phyloP scores from a whole-genome alignment of 2,888 invertebrate genomes.

The Rhingia rostrata region DNA sequence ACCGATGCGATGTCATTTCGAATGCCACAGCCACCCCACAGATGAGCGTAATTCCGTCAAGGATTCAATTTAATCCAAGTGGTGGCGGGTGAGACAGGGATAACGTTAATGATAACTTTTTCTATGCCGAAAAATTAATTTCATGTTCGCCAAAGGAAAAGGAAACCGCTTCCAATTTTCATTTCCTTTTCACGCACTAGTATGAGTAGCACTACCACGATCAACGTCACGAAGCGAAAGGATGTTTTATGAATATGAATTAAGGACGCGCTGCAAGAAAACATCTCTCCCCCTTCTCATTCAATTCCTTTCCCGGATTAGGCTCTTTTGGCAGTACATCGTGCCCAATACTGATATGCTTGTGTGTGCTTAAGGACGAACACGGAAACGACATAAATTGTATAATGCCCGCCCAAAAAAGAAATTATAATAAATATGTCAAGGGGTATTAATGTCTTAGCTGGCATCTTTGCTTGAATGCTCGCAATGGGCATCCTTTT shows the following conservation, averaged over 20 bases:
- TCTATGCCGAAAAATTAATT: conserved; percentile 57
- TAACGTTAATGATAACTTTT: conserved; percentile 61
- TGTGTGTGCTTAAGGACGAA: background rate
- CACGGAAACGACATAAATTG: conserved; percentile 15
- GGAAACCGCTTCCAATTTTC: conserved; percentile 20
- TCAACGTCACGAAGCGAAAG: conserved; percentile 6
- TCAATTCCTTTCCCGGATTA: background rate
- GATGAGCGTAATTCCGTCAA: background rate
- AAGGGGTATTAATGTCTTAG: conserved; percentile 52
- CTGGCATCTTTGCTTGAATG: conserved; percentile 7
- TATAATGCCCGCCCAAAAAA: conserved; percentile 15
- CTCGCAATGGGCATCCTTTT: background rate
- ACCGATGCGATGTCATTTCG: background rate
- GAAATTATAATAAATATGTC: conserved; percentile 55
- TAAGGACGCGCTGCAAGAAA: conserved; percentile 10
- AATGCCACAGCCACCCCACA: background rate
- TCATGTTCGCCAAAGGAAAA: conserved; percentile 25
- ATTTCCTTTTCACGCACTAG: conserved; percentile 22
- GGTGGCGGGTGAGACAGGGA: background rate
- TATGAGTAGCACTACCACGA: background rate
- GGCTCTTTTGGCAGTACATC: background rate
- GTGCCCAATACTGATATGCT: background rate
- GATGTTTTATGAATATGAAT: conserved; percentile 63
- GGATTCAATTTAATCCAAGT: conserved; percentile 42
- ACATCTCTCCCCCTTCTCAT: conserved; percentile 2